These are phyloP conservation scores for Plagiodera versicolora DNA, from an alignment of 2,888 invertebrate species.

Conservation along the genomic window DNA sequence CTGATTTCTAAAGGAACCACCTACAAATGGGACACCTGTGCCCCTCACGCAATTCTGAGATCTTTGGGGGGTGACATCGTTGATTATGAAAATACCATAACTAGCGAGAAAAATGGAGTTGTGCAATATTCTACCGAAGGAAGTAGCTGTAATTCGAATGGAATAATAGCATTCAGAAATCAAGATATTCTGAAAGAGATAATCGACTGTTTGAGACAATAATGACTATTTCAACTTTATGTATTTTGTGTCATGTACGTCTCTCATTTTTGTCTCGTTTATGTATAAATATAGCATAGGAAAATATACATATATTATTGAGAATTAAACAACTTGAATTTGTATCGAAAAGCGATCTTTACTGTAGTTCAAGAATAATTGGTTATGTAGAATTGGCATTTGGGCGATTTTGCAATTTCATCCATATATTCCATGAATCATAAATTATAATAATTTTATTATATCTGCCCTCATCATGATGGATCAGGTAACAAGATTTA, in stretches of 20 bases:
- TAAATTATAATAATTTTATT: too few relatives aligned
- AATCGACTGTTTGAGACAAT: constrained; percentile 28
- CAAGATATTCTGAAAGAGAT: constrained; percentile 38
- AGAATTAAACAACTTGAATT: too few relatives aligned
- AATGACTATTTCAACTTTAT: constrained; percentile 6
- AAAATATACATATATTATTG: too few relatives aligned
- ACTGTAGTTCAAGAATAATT: too few relatives aligned
- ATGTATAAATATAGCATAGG: neutral
- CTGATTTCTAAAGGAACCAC: constrained; percentile 79
- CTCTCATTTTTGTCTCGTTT: neutral
- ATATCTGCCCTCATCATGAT: too few relatives aligned
- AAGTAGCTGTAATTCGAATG: constrained; percentile 52
- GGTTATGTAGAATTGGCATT: too few relatives aligned
- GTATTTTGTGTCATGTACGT: neutral
- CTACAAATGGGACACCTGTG: constrained; percentile 92
- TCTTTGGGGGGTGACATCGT: constrained; percentile 76
- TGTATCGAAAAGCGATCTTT: too few relatives aligned
- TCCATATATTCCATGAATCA: too few relatives aligned
- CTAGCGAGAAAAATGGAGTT: constrained; percentile 24
- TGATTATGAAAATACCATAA: constrained; percentile 35
- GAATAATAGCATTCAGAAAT: constrained; percentile 54
- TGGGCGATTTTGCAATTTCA: too few relatives aligned
- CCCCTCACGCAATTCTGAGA: constrained; percentile 80
- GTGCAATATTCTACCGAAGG: constrained; percentile 28
- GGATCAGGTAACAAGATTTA: too few relatives aligned